Base-by-base conservation (phyloP, 2,888 invertebrate genomes). In the Deilephila porcellus region DNA sequence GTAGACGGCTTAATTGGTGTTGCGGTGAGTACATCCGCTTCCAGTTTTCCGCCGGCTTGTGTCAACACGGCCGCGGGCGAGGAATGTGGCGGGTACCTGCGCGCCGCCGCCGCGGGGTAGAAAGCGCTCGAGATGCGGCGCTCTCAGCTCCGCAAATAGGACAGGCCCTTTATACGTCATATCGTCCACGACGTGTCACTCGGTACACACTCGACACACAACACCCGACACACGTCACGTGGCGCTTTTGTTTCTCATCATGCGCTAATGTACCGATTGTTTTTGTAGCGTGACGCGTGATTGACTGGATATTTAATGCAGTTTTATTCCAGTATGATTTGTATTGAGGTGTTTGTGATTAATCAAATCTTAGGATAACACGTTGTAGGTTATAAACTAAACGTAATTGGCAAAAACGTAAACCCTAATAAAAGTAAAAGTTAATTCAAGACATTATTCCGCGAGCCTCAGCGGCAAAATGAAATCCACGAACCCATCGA, bases 51-150 rank as follows among this genome's bases (percentile, higher is more conserved):
- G 72, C 71, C 45, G 73, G 34, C 64, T 67, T 73, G 73, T 72
- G 75, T 70, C 64, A 53, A n/a, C 71, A 71, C 70, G 75, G 82
- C 81, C 84, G 80, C 84, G 76, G 83, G 83, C 83, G 78, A 77
- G 88, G 89, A 88, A 89, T 89, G 88, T 82, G 83, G 83, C 82
- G 81, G 80, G 76, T 79, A 79, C 78, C 78, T 78, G 78, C 79
- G 76, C 78, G 77, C 73, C 20, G 74, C 25, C 78, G 91, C 91
- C 90, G 80, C 89, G 71, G 89, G 91, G 90, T 90, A 91, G 91
- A 91, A 91, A 91, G 90, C 84, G 83, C 80, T 82, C 81, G 80
- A 74, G 76, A 76, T 73, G 72, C 71, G 67, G 52, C 71, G 70
- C 74, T 45, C 45, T 45, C 45, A 45, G 45, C 45, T 72, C 53